Evolutionary conservation across 1,140 invertebrate genomes (phyloP).

Genomic region (Thalassaphorura encarpata): DNA sequence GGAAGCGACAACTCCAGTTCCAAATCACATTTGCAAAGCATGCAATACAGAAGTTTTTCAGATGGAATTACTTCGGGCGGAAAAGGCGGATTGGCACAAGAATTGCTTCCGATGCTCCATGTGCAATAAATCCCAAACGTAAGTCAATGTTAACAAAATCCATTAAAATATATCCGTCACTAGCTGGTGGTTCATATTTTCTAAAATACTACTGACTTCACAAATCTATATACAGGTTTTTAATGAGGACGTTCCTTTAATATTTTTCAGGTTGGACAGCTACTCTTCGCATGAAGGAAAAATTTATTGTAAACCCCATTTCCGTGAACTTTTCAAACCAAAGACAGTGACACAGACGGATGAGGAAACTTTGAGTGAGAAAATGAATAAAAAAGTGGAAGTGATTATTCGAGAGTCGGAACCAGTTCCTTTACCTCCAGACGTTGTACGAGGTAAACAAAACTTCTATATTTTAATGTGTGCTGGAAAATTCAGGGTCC

Average conservation of each 20-base stretch:
- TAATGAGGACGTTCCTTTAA: too few relatives aligned
- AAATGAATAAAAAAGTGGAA: conserved; percentile 46
- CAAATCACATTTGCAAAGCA: conserved; percentile 51
- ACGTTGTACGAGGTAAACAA: conserved; percentile 82
- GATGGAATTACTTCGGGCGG: conserved; percentile 86
- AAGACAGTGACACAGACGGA: conserved; percentile 62
- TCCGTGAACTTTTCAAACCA: conserved; percentile 80
- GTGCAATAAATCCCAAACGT: conserved; percentile 81
- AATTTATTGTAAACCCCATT: conserved; percentile 86
- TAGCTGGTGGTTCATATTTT: too few relatives aligned
- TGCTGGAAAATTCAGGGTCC: too few relatives aligned
- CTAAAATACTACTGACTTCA: too few relatives aligned
- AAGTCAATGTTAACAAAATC: too few relatives aligned
- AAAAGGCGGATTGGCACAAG: conserved; percentile 76
- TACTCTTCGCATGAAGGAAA: conserved; percentile 79
- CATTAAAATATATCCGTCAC: too few relatives aligned
- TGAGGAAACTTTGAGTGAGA: conserved; percentile 2
- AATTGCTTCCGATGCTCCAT: conserved; percentile 81
- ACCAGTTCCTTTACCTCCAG: conserved; percentile 74
- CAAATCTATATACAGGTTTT: too few relatives aligned
- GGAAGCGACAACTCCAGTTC: conserved; percentile 30
- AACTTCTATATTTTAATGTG: too few relatives aligned
- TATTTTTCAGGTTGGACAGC: conserved; percentile 80
- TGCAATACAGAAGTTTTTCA: conserved; percentile 84
- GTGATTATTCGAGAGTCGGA: conserved; percentile 85